Base-by-base conservation (phyloP, 2,797 vertebrate genomes). In the Channallabes apus region DNA sequence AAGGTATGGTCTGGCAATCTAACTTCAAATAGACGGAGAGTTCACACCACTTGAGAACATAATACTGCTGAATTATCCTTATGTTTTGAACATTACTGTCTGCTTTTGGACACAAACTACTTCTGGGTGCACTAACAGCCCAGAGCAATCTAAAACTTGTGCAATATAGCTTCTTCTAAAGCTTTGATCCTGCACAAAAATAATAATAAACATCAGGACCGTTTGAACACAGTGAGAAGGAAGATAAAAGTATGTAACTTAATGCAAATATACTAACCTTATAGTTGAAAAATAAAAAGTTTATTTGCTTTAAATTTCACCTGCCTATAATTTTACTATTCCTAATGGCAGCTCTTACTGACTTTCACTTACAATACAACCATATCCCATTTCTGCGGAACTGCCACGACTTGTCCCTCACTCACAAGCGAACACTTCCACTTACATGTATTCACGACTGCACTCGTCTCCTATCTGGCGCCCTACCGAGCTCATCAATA, bases 401-500 rank as follows among this genome's bases (percentile, higher is more conserved):
- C 46, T 12, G 4, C 20, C 14, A 17, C 6, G 41, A 24, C 69
- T 79, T 51, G 27, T 69, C 18, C 32, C 38, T 85, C 69, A 32
- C 67, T 71, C 22, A 54, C 6, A 32, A 61, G 17, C 29, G 46
- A 46, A 46, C 46, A 46, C 46, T 46, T 46, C 11, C 46, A 58
- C 22, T 58, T 64, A 76, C 27, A 17, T 59, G 29, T 41, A 54
- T 15, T 38, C 54, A 59, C 27, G 29, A 76, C 38, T 51, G 73
- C 54, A 59, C 22, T 82, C 64, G 29, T 68, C 80, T 76, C 20
- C 64, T 82, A 78, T 86, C 64, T 79, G 64, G 80, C 75, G 72
- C 68, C 71, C 79, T 29, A 75, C 41, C 46, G 59, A 85, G 79
- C 79, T 76, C 79, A 82, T 85, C 59, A 58, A 80, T 82, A 82